Evolutionary conservation across 1,140 invertebrate genomes (phyloP), one percentile per base, ranked within the genome.

Genomic region (Bursaphelenchus mucronatus): DNA sequence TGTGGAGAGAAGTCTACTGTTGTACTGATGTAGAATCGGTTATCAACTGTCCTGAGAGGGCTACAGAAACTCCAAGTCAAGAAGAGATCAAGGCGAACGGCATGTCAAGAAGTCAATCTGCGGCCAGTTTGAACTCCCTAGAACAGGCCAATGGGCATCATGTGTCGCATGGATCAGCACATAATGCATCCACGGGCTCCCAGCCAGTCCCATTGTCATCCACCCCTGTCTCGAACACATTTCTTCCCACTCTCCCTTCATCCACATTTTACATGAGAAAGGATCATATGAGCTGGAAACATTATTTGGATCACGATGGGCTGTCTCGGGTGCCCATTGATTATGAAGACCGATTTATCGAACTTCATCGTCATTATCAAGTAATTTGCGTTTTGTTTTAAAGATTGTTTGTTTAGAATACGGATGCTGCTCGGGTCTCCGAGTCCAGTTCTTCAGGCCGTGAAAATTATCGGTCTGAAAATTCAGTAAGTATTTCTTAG

Each of bases 1-100:
- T 73, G n/a, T 71, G 70, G 70, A 45, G 67, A 44, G 70, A 71
- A 13, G 72, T 55, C 9, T 71, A 75, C 50, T 71, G 57, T 49
- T 75, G 72, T 45, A 70, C 70, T 11, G 11, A 13, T 40, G 50
- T 41, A 8, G 70, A 71, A 44, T n/a, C 43, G n/a, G 21, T 67
- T 13, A 52, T 71, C 40, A 71, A 71, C 39, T 69, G 75, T 49
- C 63, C 70, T 8, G 70, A 69, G 62, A 49, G 51, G 1, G 15
- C 15, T 15, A 17, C 11, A 21, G 21, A 69, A 5, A 30, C 44
- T 1, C 65, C 19, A n/a, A 15, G 8, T 40, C 64, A 70, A 21
- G n/a, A n/a, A 56, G 64, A 63, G 49, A 67, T 70, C n/a, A 69
- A 69, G 21, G 47, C 17, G 45, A 4, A 58, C 17, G 68, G 66